Evolutionary conservation across 2,888 invertebrate species (phyloP).

Genomic region (Sericinus montela): DNA sequence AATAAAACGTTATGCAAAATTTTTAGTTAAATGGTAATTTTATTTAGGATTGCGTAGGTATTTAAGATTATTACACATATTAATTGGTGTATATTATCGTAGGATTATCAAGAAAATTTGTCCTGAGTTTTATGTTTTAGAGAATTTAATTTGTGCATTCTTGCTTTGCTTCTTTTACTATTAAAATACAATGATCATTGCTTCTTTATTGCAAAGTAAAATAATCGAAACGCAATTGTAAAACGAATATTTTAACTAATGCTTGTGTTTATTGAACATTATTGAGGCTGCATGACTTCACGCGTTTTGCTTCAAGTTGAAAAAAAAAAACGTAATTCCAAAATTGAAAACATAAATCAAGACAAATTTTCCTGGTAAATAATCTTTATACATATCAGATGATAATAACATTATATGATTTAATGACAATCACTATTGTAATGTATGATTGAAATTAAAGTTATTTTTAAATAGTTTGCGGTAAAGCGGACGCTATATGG

Average conservation of each 20-base stretch:
- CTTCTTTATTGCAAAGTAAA: too few relatives aligned
- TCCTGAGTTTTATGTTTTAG: background rate
- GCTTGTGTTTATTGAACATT: too few relatives aligned
- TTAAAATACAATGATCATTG: too few relatives aligned
- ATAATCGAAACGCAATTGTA: too few relatives aligned
- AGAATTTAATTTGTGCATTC: too few relatives aligned
- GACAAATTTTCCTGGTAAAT: conserved; percentile 24
- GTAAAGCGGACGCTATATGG: conserved; percentile 52
- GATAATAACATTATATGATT: conserved; percentile 52
- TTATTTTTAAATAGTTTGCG: conserved; percentile 71
- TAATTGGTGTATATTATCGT: conserved; percentile 10
- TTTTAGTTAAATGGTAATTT: conserved; percentile 1
- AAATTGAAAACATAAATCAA: background rate
- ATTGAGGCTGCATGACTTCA: too few relatives aligned
- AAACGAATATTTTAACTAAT: too few relatives aligned
- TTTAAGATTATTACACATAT: conserved; percentile 8
- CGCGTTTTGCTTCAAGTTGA: background rate
- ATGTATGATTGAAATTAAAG: conserved; percentile 35
- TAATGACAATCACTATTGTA: conserved; percentile 39
- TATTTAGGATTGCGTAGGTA: conserved; percentile 8
- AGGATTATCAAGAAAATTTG: conserved; percentile 7
- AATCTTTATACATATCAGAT: conserved; percentile 51
- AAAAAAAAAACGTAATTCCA: too few relatives aligned
- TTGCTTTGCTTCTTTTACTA: too few relatives aligned
- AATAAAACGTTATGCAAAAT: background rate